Evolutionary conservation across 2,888 invertebrate genomes (phyloP).

Genomic region (Rhopalosiphum nymphaeae): DNA sequence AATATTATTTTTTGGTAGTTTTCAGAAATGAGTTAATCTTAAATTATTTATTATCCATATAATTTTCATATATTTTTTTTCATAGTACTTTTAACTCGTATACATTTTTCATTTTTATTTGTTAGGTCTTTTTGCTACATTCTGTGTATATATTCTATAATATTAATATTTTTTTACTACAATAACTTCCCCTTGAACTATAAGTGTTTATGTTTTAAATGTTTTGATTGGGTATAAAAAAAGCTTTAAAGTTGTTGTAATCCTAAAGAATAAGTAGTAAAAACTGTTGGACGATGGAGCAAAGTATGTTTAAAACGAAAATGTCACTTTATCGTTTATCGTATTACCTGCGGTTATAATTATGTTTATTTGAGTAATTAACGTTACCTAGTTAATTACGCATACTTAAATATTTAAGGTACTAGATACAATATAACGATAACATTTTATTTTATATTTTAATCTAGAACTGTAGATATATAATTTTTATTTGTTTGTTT

Average conservation of each 20-base stretch:
- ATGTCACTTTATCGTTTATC: background rate
- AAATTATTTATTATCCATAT: no score
- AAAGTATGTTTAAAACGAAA: constrained; percentile 22
- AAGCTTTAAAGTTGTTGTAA: constrained; percentile 12
- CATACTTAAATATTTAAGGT: background rate
- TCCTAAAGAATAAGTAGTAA: background rate
- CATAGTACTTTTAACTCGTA: no score
- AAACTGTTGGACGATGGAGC: background rate
- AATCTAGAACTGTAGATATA: background rate
- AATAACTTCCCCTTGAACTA: background rate
- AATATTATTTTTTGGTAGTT: no score
- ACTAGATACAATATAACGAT: background rate
- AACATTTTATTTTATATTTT: background rate
- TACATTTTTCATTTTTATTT: no score
- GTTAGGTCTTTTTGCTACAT: no score
- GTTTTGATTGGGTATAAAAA: background rate
- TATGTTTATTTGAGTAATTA: background rate
- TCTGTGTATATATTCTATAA: background rate
- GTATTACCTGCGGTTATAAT: background rate
- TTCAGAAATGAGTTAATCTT: no score
- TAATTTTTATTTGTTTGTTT: background rate
- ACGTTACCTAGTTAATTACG: background rate
- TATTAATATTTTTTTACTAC: background rate
- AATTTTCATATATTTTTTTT: no score
- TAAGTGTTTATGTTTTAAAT: constrained; percentile 11